phyloP scores from a whole-genome alignment of 2,797 vertebrate genomes.

The Loris lydekkerianus region DNA sequence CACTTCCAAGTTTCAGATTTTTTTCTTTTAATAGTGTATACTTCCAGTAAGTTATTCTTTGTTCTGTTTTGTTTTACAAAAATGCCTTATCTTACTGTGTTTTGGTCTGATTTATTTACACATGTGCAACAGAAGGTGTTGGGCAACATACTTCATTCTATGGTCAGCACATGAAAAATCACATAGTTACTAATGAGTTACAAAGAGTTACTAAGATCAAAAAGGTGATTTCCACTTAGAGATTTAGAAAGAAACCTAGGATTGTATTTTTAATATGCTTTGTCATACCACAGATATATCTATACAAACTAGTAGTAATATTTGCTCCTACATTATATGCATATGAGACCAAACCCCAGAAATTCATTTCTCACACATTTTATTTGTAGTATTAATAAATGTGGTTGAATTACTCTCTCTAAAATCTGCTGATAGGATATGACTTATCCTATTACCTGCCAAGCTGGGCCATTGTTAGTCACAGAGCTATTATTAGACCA shows the following conservation, averaged over 20 bases:
- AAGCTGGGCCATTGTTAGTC: not conserved
- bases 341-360: not conserved
- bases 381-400: not conserved
- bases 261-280: not conserved
- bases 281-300: not conserved
- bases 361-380: not conserved
- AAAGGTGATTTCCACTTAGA: not conserved
- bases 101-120: not conserved
- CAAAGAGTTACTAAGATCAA: not conserved
- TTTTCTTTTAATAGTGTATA: not conserved
- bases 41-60: not conserved
- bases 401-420: not conserved
- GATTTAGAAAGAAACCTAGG: not conserved
- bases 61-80: not conserved
- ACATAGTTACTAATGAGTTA: not conserved
- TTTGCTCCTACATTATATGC: not conserved
- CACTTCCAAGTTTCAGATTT: not conserved
- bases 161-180: not conserved
- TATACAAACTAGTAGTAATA: not conserved
- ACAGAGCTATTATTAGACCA: not conserved
- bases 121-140: not conserved
- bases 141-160: not conserved
- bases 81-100: not conserved
- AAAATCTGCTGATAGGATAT: not conserved
- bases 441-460: not conserved